Percentiles rank a stretch among this genome's conserved stretches.
These are phyloP conservation scores for Trissolcus basalis DNA, from an alignment of 1,140 invertebrate species.

Conservation along the genomic window DNA sequence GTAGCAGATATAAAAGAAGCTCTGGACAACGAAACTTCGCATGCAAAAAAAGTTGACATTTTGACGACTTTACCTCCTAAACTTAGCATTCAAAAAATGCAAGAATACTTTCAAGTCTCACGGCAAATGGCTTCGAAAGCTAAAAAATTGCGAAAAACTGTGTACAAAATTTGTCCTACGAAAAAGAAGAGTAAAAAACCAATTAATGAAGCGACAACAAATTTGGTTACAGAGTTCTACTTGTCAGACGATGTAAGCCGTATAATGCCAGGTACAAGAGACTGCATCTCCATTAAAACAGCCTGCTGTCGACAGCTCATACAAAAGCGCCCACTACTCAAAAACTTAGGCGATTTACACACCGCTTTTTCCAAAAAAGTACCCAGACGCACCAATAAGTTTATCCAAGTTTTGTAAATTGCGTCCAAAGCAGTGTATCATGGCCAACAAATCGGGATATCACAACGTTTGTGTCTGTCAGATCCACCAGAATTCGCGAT, in stretches of 20 bases:
- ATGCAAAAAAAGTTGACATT: constrained; percentile 33
- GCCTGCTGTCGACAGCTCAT: constrained; percentile 23
- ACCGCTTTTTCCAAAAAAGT: constrained; percentile 39
- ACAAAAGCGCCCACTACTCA: constrained; percentile 39
- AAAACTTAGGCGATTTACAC: constrained; percentile 58
- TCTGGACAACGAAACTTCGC: constrained; percentile 7
- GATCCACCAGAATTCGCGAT: constrained; percentile 36
- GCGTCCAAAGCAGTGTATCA: constrained; percentile 53
- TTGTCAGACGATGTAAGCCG: constrained; percentile 42
- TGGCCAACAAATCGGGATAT: constrained; percentile 45
- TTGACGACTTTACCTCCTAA: constrained; percentile 17
- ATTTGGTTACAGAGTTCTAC: constrained; percentile 57
- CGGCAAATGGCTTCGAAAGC: constrained; percentile 27
- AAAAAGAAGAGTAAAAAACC: constrained; percentile 18
- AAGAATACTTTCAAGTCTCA: constrained; percentile 14
- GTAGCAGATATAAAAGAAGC: constrained; percentile 22
- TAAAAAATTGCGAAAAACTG: constrained; percentile 32
- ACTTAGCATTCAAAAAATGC: constrained; percentile 29
- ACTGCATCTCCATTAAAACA: constrained; percentile 42
- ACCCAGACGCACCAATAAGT: constrained; percentile 24
- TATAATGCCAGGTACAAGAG: constrained; percentile 50
- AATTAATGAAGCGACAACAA: constrained; percentile 6
- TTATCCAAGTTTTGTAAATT: constrained; percentile 46
- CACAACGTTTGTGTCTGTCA: constrained; percentile 54
- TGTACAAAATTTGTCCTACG: constrained; percentile 11